These are phyloP conservation scores for Astur gentilis DNA, from an alignment of 2,113 vertebrate species.

Conservation along the genomic window DNA sequence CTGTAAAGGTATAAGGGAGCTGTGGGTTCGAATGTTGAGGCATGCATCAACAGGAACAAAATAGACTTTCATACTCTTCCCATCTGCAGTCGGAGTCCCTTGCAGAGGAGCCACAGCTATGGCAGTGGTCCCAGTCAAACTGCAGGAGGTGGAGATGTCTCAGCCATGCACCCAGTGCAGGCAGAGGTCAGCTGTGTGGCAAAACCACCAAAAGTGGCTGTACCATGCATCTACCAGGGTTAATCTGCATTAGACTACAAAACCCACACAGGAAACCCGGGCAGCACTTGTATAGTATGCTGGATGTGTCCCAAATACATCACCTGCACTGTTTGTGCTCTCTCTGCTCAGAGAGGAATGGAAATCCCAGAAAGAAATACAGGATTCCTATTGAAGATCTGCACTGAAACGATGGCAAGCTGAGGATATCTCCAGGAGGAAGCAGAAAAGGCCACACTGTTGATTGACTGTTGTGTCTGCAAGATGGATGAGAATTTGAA, in stretches of 20 bases:
- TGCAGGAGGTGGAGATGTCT: background rate
- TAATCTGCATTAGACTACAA: background rate
- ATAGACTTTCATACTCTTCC: background rate
- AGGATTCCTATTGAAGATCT: background rate
- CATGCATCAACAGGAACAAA: background rate
- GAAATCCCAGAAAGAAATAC: background rate
- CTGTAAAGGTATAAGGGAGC: background rate
- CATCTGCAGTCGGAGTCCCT: fast-evolving
- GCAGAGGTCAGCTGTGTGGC: background rate
- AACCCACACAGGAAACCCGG: fast-evolving
- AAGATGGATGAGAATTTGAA: background rate
- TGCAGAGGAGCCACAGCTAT: background rate
- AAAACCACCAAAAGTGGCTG: background rate
- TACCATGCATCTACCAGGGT: background rate
- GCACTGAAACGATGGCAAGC: background rate
- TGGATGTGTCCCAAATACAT: background rate
- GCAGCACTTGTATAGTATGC: fast-evolving
- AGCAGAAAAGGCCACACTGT: background rate
- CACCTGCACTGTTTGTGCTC: background rate
- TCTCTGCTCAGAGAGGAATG: background rate
- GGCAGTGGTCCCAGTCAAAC: background rate
- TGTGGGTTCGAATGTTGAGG: background rate
- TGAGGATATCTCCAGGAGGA: background rate
- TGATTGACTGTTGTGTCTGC: background rate
- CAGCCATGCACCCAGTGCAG: background rate